phyloP scores from a whole-genome alignment of 2,888 invertebrate species.

The Petrolisthes manimaculis region DNA sequence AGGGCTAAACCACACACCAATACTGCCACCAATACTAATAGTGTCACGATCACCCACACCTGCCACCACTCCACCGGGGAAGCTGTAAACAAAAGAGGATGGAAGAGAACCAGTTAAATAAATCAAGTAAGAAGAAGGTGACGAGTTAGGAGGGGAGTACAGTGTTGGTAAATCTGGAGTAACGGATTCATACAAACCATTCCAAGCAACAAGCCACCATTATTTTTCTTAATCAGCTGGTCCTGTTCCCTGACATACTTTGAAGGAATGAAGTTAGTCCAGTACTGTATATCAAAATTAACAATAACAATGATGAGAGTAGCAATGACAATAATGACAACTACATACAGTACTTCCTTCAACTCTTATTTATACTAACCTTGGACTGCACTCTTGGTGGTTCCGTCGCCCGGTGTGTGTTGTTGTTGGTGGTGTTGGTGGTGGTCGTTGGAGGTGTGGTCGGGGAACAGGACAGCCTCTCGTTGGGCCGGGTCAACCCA shows the following conservation, averaged over 20 bases:
- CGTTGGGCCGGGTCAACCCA: background rate
- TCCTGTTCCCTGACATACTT: too few relatives aligned
- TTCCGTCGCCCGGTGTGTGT: background rate
- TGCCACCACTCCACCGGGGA: conserved; percentile 31
- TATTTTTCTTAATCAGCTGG: too few relatives aligned
- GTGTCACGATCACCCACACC: conserved; percentile 20
- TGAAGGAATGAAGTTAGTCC: too few relatives aligned
- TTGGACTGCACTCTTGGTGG: conserved; percentile 22
- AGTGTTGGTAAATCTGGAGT: too few relatives aligned
- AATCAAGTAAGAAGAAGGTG: too few relatives aligned
- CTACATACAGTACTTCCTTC: background rate
- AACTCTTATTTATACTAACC: conserved; percentile 1
- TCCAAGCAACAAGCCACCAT: too few relatives aligned
- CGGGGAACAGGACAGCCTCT: background rate
- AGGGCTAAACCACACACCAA: conserved; percentile 29
- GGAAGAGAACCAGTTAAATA: too few relatives aligned
- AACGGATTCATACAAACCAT: too few relatives aligned
- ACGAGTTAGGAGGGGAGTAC: too few relatives aligned
- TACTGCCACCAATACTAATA: conserved; percentile 34
- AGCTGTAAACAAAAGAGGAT: background rate
- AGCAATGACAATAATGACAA: too few relatives aligned
- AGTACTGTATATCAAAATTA: too few relatives aligned
- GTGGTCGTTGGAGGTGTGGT: background rate
- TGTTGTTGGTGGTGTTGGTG: background rate
- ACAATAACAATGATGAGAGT: too few relatives aligned